Evolutionary conservation across 2,888 invertebrate genomes (phyloP).

Genomic region (Nowickia ferox): DNA sequence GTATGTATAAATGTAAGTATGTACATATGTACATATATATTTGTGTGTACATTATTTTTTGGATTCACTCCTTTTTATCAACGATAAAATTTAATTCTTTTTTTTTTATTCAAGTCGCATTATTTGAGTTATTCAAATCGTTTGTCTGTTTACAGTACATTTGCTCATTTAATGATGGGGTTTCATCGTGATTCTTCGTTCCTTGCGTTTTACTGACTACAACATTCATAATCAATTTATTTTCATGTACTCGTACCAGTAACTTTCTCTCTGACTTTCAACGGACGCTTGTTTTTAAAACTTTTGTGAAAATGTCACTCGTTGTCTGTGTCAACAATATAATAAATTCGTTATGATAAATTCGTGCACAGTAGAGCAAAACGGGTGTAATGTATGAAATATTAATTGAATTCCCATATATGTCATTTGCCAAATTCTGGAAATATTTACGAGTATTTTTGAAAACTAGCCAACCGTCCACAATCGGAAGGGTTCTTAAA

Average conservation of each 20-base stretch:
- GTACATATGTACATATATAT: not conserved
- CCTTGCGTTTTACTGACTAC: conserved; percentile 1
- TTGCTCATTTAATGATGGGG: conserved; percentile 83
- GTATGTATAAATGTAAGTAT: not conserved
- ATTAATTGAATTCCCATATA: too few relatives aligned
- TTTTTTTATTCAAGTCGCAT: conserved; percentile 60
- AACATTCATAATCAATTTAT: conserved; percentile 56
- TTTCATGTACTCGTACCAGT: conserved; percentile 46
- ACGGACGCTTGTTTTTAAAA: conserved; percentile 53
- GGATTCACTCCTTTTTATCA: conserved; percentile 48
- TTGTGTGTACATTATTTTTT: not conserved
- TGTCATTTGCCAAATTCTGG: too few relatives aligned
- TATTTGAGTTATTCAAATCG: conserved; percentile 80
- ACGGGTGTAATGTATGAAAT: too few relatives aligned
- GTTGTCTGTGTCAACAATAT: conserved; percentile 67
- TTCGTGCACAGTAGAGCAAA: conserved; percentile 51
- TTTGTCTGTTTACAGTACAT: conserved; percentile 83
- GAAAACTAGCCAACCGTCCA: too few relatives aligned
- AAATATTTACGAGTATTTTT: too few relatives aligned
- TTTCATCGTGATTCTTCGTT: conserved; percentile 26
- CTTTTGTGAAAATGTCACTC: conserved; percentile 64
- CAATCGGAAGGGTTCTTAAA: too few relatives aligned
- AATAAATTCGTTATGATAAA: conserved; percentile 41
- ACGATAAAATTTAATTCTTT: conserved; percentile 24
- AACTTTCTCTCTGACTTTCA: conserved; percentile 54